Conservation (phyloP, 2,888 invertebrate genomes). For the Silvanus unidentatus region DNA sequence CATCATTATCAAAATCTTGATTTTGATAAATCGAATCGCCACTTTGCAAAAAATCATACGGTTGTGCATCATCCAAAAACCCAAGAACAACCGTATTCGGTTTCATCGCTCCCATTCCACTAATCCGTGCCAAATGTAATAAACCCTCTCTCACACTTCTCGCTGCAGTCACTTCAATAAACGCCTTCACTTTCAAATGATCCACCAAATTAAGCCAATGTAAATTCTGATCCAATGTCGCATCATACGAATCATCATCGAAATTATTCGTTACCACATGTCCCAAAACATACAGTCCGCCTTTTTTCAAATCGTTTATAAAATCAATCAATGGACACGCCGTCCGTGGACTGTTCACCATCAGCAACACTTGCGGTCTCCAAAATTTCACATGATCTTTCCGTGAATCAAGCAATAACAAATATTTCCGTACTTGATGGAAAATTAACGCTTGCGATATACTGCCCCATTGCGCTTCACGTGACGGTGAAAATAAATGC, state of each 20-base stretch:
- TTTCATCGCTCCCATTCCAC: slow-evolving; percentile 98
- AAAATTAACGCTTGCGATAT: slow-evolving; percentile 99
- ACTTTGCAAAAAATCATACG: slow-evolving; percentile 73
- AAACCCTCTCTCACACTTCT: slow-evolving; percentile 81
- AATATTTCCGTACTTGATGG: slow-evolving; percentile 95
- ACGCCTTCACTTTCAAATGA: slow-evolving; percentile 92
- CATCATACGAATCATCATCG: slow-evolving; percentile 55
- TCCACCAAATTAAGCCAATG: slow-evolving; percentile 94
- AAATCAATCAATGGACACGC: slow-evolving; percentile 91
- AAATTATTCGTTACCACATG: slow-evolving; percentile 65
- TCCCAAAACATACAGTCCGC: slow-evolving; percentile 81
- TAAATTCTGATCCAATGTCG: slow-evolving; percentile 69
- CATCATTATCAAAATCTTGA: slow-evolving; percentile 50
- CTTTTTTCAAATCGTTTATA: slow-evolving; percentile 96
- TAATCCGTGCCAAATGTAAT: slow-evolving; percentile 82
- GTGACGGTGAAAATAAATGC: slow-evolving; percentile 82
- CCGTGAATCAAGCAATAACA: slow-evolving; percentile 88
- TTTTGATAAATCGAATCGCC: slow-evolving; percentile 58
- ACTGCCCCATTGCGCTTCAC: slow-evolving; percentile 86
- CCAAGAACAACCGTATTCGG: slow-evolving; percentile 96
- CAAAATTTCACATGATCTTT: slow-evolving; percentile 99
- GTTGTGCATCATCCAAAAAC: slow-evolving; percentile 70
- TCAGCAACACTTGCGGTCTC: slow-evolving; percentile 92
- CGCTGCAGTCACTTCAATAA: slow-evolving; percentile 89
- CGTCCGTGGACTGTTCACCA: slow-evolving; percentile 87